phyloP scores from a whole-genome alignment of 2,113 vertebrate genomes.

The Dolichallabes microphthalmus region DNA sequence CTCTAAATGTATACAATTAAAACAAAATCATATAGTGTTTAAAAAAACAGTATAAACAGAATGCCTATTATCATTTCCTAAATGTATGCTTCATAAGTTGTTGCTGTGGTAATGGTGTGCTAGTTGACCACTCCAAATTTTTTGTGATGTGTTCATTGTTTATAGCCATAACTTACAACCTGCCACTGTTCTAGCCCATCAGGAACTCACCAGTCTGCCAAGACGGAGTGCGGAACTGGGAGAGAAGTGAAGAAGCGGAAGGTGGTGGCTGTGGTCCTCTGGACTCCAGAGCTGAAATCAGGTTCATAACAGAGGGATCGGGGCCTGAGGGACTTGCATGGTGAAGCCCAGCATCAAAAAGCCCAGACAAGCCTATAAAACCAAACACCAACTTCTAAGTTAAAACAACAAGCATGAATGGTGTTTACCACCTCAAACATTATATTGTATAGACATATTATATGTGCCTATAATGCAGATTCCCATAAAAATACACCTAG shows the following conservation, averaged over 20 bases:
- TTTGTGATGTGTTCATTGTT: slow-evolving; percentile 6
- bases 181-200: neutral
- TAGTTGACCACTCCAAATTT: neutral
- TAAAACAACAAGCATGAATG: neutral
- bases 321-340: slow-evolving; percentile 84
- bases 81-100: slow-evolving; percentile 21
- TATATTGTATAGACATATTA: no score
- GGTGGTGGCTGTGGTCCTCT: slow-evolving; percentile 89
- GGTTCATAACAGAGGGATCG: slow-evolving; percentile 93
- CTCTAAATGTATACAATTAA: neutral
- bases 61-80: slow-evolving; percentile 12
- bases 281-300: slow-evolving; percentile 92
- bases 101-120: slow-evolving; percentile 28
- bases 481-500: neutral
- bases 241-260: slow-evolving; percentile 90
- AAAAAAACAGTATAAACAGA: neutral
- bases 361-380: slow-evolving; percentile 82
- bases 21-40: neutral
- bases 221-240: slow-evolving; percentile 91
- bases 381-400: slow-evolving; percentile 23
- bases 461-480: neutral
- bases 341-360: slow-evolving; percentile 91
- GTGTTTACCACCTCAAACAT: neutral
- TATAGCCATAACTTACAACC: neutral
- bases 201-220: slow-evolving; percentile 87